A percentile compares a stretch with the other conserved stretches of the same genome.
These are phyloP conservation scores for Agapornis roseicollis DNA, from an alignment of 2,113 vertebrate species.

Conservation along the genomic window DNA sequence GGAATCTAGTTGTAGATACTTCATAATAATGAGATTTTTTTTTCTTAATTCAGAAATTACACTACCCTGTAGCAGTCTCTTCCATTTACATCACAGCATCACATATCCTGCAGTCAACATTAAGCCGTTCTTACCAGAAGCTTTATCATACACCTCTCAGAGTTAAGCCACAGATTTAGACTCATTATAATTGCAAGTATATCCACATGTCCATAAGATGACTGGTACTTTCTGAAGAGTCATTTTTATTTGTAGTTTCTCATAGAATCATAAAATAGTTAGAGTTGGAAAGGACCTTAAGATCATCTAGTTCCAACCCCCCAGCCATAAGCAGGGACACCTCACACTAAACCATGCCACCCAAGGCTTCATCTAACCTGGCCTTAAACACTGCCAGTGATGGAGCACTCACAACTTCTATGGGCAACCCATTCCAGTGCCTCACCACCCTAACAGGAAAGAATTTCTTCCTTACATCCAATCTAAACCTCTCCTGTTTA, in stretches of 20 bases:
- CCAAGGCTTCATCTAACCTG: too few relatives aligned
- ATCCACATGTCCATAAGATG: background rate
- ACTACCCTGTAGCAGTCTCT: background rate
- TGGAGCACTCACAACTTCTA: too few relatives aligned
- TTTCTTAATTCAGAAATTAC: background rate
- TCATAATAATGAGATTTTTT: background rate
- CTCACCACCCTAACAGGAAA: too few relatives aligned
- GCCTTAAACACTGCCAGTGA: too few relatives aligned
- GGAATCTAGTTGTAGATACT: background rate
- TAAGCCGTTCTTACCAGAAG: background rate
- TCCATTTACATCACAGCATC: background rate
- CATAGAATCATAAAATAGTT: too few relatives aligned
- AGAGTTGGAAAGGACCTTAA: too few relatives aligned
- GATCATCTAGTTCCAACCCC: too few relatives aligned
- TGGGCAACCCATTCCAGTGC: too few relatives aligned
- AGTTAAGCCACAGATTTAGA: background rate
- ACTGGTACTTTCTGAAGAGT: background rate
- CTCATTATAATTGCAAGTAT: background rate
- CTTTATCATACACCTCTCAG: background rate
- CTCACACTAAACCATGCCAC: too few relatives aligned
- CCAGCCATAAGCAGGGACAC: too few relatives aligned
- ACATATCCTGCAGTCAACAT: background rate
- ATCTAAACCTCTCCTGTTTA: too few relatives aligned
- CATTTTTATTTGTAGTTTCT: background rate
- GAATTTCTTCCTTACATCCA: too few relatives aligned